Conservation (phyloP, 30 jellyfish, hydroid and myxozoan species). For the Turritopsis dohrnii region DNA sequence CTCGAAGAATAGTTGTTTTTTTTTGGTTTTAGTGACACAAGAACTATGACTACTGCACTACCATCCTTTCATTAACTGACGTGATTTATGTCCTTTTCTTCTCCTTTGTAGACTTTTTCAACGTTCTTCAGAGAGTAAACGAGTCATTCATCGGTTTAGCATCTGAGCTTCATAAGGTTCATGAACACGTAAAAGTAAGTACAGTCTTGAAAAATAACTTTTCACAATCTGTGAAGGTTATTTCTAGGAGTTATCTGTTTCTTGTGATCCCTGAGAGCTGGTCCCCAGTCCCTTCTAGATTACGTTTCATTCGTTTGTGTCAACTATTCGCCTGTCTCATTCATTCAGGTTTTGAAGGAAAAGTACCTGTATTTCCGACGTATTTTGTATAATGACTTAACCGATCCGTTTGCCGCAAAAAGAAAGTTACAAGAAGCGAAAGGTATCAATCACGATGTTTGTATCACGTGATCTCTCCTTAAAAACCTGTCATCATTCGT, state of each 20-base stretch:
- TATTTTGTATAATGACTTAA: conserved; percentile 37
- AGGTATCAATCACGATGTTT: conserved; percentile 20
- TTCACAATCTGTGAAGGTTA: not conserved
- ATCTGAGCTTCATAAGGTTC: conserved; percentile 68
- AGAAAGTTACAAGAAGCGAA: conserved; percentile 12
- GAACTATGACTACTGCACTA: not conserved
- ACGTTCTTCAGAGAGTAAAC: conserved; percentile 46
- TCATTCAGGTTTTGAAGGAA: conserved; percentile 48
- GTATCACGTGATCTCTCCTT: not conserved
- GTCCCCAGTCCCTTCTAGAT: not conserved
- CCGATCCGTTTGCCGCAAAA: conserved; percentile 49
- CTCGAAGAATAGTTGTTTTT: not conserved
- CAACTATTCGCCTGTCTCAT: not conserved
- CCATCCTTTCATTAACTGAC: not conserved
- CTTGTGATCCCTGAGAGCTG: not conserved
- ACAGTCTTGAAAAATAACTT: not conserved
- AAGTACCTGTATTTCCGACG: conserved; percentile 58
- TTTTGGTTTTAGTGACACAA: not conserved
- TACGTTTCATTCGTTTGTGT: not conserved
- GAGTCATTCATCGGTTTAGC: conserved; percentile 83
- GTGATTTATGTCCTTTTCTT: not conserved
- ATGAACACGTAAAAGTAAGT: conserved; percentile 58
- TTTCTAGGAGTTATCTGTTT: not conserved
- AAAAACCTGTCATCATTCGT: not conserved
- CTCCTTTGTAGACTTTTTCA: not conserved